These are phyloP conservation scores for Argya squamiceps DNA, from an alignment of 2,797 vertebrate genomes.

Conservation along the genomic window DNA sequence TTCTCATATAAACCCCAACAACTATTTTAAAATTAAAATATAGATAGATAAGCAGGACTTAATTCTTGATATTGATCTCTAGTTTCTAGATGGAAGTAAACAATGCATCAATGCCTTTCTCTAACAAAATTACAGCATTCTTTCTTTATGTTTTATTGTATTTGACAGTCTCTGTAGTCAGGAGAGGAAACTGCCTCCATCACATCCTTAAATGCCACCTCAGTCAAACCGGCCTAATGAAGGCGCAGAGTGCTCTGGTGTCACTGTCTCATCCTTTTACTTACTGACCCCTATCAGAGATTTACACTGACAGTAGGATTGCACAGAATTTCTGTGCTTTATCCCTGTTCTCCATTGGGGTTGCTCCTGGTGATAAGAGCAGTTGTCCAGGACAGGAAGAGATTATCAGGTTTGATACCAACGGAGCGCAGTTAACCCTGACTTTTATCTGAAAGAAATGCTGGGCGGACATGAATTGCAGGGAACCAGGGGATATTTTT, in stretches of 20 bases:
- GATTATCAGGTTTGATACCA: conserved; percentile 13
- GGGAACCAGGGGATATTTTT: not conserved
- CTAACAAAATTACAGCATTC: not conserved
- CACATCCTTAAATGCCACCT: not conserved
- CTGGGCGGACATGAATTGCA: not conserved
- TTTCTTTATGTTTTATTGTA: not conserved
- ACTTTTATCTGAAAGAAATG: not conserved
- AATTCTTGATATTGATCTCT: not conserved
- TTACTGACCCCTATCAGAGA: not conserved
- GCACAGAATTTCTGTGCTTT: not conserved
- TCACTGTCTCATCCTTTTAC: not conserved
- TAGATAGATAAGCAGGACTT: not conserved
- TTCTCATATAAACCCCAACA: not conserved
- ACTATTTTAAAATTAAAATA: not conserved
- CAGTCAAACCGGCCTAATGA: not conserved
- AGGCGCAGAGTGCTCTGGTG: not conserved
- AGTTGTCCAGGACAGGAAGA: not conserved
- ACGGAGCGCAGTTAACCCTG: not conserved
- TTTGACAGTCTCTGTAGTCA: not conserved
- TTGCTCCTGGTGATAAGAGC: not conserved
- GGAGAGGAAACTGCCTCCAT: not conserved
- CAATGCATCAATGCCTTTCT: not conserved
- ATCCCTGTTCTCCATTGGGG: not conserved
- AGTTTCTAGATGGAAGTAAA: not conserved
- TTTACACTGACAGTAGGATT: not conserved